Evolutionary conservation across 2,888 invertebrate genomes (phyloP).

Genomic region (Cheilosia impressa): DNA sequence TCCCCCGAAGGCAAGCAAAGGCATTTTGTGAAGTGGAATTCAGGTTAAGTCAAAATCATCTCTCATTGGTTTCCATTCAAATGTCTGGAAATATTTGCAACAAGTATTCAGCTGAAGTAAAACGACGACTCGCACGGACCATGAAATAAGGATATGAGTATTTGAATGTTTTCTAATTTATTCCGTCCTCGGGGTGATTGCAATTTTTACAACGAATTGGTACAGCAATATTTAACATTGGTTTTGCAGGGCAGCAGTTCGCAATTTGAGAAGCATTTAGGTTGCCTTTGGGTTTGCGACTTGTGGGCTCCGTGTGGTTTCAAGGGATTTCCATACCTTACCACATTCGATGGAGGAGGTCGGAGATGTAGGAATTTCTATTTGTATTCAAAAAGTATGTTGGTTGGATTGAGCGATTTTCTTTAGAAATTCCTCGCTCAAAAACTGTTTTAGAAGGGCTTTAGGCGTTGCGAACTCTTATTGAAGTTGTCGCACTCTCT

Average conservation of each 20-base stretch:
- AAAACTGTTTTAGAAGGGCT: background rate
- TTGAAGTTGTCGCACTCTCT: background rate
- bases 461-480: background rate
- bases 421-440: background rate
- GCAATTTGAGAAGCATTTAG: slow-evolving; percentile 18
- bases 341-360: background rate
- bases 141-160: slow-evolving; percentile 19
- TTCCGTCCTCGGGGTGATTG: slow-evolving; percentile 38
- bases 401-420: background rate
- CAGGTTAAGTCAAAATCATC: slow-evolving; percentile 24
- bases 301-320: slow-evolving; percentile 10
- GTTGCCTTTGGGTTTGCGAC: slow-evolving; percentile 21
- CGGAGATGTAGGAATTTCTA: background rate
- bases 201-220: slow-evolving; percentile 34
- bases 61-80: slow-evolving; percentile 30
- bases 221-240: slow-evolving; percentile 34
- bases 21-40: slow-evolving; percentile 22
- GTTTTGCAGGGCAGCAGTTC: background rate
- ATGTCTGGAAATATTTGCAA: slow-evolving; percentile 34
- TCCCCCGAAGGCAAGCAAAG: slow-evolving; percentile 1
- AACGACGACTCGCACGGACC: background rate
- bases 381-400: background rate
- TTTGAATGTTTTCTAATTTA: slow-evolving; percentile 61
- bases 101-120: slow-evolving; percentile 27
- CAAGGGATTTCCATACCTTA: slow-evolving; percentile 2